Base-by-base conservation (phyloP, 2,797 vertebrate species). In the Micrastur ruficollis region DNA sequence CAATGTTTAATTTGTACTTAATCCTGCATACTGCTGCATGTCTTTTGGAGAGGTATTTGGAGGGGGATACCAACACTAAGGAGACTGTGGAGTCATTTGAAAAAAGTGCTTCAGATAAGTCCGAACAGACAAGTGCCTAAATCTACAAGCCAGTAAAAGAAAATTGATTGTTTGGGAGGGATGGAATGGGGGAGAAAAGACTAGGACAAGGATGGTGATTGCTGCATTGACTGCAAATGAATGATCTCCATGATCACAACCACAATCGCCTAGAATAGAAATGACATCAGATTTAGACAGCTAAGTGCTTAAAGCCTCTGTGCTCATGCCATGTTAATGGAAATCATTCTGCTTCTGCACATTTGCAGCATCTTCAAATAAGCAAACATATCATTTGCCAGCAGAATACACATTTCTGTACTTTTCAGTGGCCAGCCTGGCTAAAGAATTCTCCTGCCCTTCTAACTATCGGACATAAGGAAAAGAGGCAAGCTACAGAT, bases 201-300 rank as follows among this genome's bases (percentile, higher is more conserved):
- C 16, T 38, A 32, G 49, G 75, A 74, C 29, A 86, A 42, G 6
- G 8, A 38, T n/a, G 8, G 4, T 53, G 17, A 55, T 44, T 47
- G 22, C 14, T 75, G 17, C 22, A 93, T 21, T 89, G 50, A 65
- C 19, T 65, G 8, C 9, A n/a, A 75, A 78, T 71, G 75, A 83
- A 58, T 21, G 38, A 65, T 65, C 58, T 89, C 23, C 7, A 11
- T n/a, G 11, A 47, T 72, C 13, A 59, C 23, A 68, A 62, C 20
- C 31, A 6, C 0, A 0, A 32, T 50, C 3, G 7, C n/a, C 34
- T 79, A 56, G 91, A 90, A 62, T 4, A 49, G 31, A 79, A 81
- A n/a, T 40, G 23, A 93, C 21, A 79, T 62, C 15, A 84, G 38
- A 83, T 58, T 68, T 86, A 66, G 82, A 87, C 0, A 1, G 10